Evolutionary conservation across 2,113 vertebrate species (phyloP).

Genomic region (Aptenodytes forsteri): DNA sequence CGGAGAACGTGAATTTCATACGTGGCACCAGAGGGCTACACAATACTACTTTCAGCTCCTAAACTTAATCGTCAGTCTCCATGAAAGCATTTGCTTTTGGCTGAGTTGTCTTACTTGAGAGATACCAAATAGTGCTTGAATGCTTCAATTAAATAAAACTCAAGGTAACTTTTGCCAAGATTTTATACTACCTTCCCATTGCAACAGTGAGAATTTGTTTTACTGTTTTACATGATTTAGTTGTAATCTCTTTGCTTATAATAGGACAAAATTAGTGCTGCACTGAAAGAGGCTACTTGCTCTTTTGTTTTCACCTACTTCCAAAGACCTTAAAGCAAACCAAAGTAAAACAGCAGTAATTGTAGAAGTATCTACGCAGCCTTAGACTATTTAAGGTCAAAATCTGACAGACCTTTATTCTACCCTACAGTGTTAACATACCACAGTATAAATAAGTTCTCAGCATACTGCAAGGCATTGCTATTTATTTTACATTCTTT

Average conservation of each 20-base stretch:
- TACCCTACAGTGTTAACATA: not conserved
- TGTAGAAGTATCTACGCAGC: not conserved
- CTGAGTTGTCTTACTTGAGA: not conserved
- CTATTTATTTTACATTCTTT: not conserved
- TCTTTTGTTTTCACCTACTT: not conserved
- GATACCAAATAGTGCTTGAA: not conserved
- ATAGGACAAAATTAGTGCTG: not conserved
- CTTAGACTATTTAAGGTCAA: not conserved
- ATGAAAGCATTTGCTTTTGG: not conserved
- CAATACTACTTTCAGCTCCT: not conserved
- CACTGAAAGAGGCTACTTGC: not conserved
- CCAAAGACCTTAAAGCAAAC: not conserved
- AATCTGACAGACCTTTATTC: not conserved
- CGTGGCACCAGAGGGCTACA: not conserved
- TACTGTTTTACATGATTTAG: not conserved
- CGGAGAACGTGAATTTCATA: not conserved
- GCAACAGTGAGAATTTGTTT: not conserved
- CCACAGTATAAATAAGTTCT: not conserved
- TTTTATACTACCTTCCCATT: not conserved
- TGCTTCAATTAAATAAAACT: constrained; percentile 18
- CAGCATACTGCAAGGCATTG: not conserved
- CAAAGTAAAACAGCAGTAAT: not conserved
- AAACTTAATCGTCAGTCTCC: not conserved
- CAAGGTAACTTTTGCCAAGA: not conserved
- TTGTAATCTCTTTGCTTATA: not conserved